Percentiles rank a stretch among this genome's conserved stretches.
phyloP scores from a whole-genome alignment of 92 coral and sea anemone species.

The Zoanthus sociatus region DNA sequence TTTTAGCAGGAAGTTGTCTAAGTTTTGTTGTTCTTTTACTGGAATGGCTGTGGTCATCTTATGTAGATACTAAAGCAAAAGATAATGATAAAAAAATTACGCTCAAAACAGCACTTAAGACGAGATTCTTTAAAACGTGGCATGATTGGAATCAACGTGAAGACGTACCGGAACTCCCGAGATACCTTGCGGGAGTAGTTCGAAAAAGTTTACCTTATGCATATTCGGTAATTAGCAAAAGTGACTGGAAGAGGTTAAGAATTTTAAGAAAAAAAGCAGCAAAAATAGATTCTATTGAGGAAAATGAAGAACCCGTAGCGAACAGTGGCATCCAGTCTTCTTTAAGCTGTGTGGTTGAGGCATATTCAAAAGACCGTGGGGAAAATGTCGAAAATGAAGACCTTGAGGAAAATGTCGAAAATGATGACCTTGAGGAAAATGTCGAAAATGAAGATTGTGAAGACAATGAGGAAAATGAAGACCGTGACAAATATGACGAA shows the following conservation, averaged over 20 bases:
- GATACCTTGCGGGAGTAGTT: conserved; percentile 22
- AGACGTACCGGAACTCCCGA: conserved; percentile 73
- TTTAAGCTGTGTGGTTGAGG: not conserved
- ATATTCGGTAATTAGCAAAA: conserved; percentile 1
- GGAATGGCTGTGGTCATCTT: conserved; percentile 79
- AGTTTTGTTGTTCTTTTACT: conserved; percentile 71
- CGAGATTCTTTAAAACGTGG: conserved; percentile 65
- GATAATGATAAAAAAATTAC: conserved; percentile 48
- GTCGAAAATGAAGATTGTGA: not conserved
- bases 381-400: not conserved
- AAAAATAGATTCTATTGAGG: not conserved
- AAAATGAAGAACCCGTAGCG: not conserved
- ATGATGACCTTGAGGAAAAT: not conserved
- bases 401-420: not conserved
- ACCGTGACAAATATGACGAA: not conserved
- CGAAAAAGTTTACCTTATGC: conserved; percentile 18
- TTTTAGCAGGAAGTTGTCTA: conserved; percentile 69
- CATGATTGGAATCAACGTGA: conserved; percentile 82
- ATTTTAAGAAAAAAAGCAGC: not conserved
- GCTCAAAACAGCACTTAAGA: conserved; percentile 54
- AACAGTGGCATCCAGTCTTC: not conserved
- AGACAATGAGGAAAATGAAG: not conserved
- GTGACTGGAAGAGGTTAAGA: conserved; percentile 12
- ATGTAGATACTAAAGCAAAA: conserved; percentile 54
- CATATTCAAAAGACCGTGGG: not conserved